Conservation (phyloP, 2,113 vertebrate genomes). For the Ictidomys tridecemlineatus region DNA sequence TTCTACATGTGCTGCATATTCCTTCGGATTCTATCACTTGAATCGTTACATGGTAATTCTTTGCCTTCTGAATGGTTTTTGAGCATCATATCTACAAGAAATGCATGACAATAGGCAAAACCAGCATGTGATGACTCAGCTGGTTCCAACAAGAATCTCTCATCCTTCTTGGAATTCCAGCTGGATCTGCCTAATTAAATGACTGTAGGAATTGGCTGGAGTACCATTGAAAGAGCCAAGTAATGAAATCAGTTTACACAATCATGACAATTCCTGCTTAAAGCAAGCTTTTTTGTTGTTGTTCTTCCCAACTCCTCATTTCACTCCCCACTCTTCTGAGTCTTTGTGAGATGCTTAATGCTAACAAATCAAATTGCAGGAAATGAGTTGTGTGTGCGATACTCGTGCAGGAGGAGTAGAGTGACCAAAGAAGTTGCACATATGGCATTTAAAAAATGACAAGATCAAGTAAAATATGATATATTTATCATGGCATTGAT, state of each 20-base stretch:
- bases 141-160: neutral
- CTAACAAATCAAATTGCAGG: slow-evolving; percentile 44
- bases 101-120: slow-evolving; percentile 38
- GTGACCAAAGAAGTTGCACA: neutral
- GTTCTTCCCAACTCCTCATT: neutral
- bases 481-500: slow-evolving; percentile 53
- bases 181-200: neutral
- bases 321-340: neutral
- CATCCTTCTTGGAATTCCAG: slow-evolving; percentile 55
- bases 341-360: neutral
- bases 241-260: neutral
- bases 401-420: slow-evolving; percentile 46
- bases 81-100: slow-evolving; percentile 7
- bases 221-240: neutral
- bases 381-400: slow-evolving; percentile 58
- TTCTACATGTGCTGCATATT: neutral
- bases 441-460: slow-evolving; percentile 31
- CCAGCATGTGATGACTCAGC: neutral
- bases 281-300: neutral
- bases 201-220: neutral
- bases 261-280: neutral
- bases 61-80: slow-evolving; percentile 5
- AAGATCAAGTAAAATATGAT: slow-evolving; percentile 34
- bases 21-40: neutral
- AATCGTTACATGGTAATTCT: neutral